Percentiles rank a stretch among this genome's conserved stretches.
Evolutionary conservation across 2,888 invertebrate species (phyloP).

Genomic region (Ennomos erosarius): DNA sequence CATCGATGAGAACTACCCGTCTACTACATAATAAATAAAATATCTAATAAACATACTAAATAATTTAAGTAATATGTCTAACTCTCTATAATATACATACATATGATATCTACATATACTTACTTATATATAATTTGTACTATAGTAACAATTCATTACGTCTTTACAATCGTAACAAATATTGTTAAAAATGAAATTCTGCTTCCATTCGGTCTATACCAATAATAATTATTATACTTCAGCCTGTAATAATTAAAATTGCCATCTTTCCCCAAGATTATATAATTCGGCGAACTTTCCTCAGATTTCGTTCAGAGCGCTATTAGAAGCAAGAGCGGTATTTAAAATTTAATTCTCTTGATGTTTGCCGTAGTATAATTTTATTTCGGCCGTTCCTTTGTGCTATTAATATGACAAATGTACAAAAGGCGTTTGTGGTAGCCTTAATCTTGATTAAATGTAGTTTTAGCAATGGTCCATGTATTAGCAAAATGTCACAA

Average conservation of each 20-base stretch:
- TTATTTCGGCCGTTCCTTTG: slow-evolving; percentile 52
- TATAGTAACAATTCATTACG: no score
- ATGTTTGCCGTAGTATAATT: slow-evolving; percentile 57
- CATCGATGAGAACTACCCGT: no score
- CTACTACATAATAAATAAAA: no score
- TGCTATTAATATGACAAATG: slow-evolving; percentile 60
- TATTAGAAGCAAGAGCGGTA: slow-evolving; percentile 48
- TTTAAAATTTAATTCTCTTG: slow-evolving; percentile 53
- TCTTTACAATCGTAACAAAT: no score
- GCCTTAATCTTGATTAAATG: slow-evolving; percentile 51
- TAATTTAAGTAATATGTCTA: no score
- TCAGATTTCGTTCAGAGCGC: slow-evolving; percentile 40
- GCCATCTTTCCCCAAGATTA: slow-evolving; percentile 42
- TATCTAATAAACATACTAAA: no score
- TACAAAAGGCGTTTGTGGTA: slow-evolving; percentile 44
- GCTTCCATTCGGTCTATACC: slow-evolving; percentile 5
- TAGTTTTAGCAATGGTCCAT: slow-evolving; percentile 10
- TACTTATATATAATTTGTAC: no score
- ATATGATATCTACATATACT: no score
- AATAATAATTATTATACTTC: slow-evolving; percentile 14
- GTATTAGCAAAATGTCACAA: no score
- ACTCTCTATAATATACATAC: no score
- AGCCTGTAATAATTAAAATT: slow-evolving; percentile 49
- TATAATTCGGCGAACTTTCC: slow-evolving; percentile 44
- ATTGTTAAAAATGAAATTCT: no score